phyloP scores from a whole-genome alignment of 2,113 vertebrate species.

The Plecturocebus donacophilus region DNA sequence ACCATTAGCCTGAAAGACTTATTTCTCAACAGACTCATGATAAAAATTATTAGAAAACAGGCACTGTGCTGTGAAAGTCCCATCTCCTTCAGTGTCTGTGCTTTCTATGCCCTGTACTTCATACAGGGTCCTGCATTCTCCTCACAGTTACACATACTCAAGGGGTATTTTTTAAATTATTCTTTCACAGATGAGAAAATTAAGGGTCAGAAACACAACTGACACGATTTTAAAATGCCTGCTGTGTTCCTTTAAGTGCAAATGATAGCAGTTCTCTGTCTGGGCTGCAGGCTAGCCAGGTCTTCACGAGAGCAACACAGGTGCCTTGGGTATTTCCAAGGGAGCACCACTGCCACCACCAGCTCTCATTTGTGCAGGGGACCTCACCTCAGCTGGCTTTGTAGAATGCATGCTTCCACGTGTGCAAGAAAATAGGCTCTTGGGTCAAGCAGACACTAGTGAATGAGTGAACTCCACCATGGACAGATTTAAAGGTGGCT shows the following conservation, averaged over 20 bases:
- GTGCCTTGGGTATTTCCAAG: not conserved
- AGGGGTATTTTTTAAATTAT: not conserved
- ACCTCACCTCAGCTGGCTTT: not conserved
- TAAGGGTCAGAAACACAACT: not conserved
- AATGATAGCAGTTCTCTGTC: not conserved
- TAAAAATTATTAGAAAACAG: not conserved
- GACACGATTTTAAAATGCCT: not conserved
- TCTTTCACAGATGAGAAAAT: not conserved
- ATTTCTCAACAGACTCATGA: not conserved
- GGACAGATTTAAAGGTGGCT: not conserved
- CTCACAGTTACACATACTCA: not conserved
- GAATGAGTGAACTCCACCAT: not conserved
- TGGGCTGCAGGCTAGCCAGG: not conserved
- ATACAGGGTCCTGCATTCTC: not conserved
- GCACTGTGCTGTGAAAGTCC: too few species aligned
- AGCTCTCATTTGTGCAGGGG: accelerated
- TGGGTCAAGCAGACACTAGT: not conserved
- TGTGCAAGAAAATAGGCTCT: not conserved
- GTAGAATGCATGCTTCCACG: not conserved
- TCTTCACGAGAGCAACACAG: not conserved
- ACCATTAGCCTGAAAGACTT: not conserved
- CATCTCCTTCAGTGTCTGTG: not conserved
- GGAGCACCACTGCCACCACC: accelerated
- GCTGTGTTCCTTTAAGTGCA: not conserved
- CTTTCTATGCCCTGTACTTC: not conserved